Evolutionary conservation across 2,113 vertebrate species (phyloP), one percentile per base, ranked within the genome.

Genomic region (Empidonax alnorum): DNA sequence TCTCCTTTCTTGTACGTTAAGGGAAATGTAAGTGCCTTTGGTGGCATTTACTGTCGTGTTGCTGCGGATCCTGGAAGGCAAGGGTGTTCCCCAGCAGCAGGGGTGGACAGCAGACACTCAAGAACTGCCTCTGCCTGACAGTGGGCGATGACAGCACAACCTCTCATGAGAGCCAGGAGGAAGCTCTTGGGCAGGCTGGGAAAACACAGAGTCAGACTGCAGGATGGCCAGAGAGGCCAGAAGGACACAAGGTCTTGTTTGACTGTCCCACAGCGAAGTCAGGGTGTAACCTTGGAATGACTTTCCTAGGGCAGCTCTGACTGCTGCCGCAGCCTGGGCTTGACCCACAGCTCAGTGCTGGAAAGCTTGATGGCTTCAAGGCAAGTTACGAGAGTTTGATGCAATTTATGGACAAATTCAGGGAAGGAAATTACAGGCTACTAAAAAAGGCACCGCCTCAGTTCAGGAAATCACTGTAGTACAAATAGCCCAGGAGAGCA

Each of bases 391-490:
- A 65, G 67, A 66, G 41, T 33, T 13, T 33, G 30, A 71, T 90
- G 63, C 21, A 66, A 84, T 83, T 77, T 58, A 84, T 88, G 65
- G 85, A 68, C 72, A 83, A 93, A 90, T 59, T 53, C n/a, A 69
- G 80, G 72, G 46, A 80, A 55, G 72, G 3, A 92, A 96, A 94
- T 95, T 90, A 82, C 66, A 95, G 75, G 41, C 72, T 94, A 50
- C 63, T 27, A 39, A 21, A 44, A 90, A 58, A 90, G 83, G 39
- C 83, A 69, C 14, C 0, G 0, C 42, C 81, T 77, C 47, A 15
- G 90, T 67, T 94, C 90, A 73, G 92, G 55, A 79, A 80, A 83
- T 87, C 66, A 21, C 41, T 73, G 41, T 6, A 20, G 76, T 27
- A 67, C 79, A 77, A 63, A 90, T 19, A 92, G 44, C 12, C 30